Percentiles rank a stretch among this genome's conserved stretches.
These are phyloP conservation scores for Meiosimyza platycephala DNA, from an alignment of 2,888 invertebrate genomes.

Conservation along the genomic window DNA sequence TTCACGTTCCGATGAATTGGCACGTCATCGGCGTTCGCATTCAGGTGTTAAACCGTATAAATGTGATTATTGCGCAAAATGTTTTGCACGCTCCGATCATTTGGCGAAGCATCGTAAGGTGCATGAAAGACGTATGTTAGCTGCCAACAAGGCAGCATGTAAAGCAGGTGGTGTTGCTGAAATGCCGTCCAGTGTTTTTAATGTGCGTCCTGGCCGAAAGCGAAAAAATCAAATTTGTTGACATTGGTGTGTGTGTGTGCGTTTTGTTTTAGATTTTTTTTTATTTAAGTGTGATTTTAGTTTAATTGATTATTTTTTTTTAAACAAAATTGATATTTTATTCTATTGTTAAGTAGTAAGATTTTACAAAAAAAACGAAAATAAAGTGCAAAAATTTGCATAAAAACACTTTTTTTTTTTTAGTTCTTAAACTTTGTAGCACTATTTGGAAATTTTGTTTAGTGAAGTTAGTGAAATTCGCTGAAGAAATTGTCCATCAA, in stretches of 20 bases:
- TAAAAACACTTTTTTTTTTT: too few species aligned
- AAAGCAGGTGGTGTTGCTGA: constrained; percentile 50
- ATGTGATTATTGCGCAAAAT: constrained; percentile 87
- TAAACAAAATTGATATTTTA: too few species aligned
- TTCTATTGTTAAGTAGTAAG: too few species aligned
- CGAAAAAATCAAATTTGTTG: constrained; percentile 59
- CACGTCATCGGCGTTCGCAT: constrained; percentile 93
- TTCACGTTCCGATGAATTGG: constrained; percentile 93
- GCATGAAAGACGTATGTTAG: constrained; percentile 74
- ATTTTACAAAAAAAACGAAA: constrained; percentile 47
- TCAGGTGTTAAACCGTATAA: constrained; percentile 94
- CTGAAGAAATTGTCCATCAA: too few species aligned
- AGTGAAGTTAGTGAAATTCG: too few species aligned
- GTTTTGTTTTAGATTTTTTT: not conserved
- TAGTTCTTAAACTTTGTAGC: too few species aligned
- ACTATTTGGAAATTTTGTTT: too few species aligned
- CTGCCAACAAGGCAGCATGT: constrained; percentile 58
- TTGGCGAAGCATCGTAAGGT: constrained; percentile 91
- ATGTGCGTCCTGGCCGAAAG: constrained; percentile 64
- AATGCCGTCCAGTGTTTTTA: constrained; percentile 57
- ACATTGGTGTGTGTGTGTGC: not conserved
- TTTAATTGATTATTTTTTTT: too few species aligned
- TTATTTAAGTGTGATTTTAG: not conserved
- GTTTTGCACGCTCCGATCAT: constrained; percentile 93
- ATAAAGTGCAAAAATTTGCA: constrained; percentile 55